A percentile compares a stretch with the other conserved stretches of the same genome.
Evolutionary conservation across 2,113 vertebrate species (phyloP).

Genomic region (Callipepla squamata): DNA sequence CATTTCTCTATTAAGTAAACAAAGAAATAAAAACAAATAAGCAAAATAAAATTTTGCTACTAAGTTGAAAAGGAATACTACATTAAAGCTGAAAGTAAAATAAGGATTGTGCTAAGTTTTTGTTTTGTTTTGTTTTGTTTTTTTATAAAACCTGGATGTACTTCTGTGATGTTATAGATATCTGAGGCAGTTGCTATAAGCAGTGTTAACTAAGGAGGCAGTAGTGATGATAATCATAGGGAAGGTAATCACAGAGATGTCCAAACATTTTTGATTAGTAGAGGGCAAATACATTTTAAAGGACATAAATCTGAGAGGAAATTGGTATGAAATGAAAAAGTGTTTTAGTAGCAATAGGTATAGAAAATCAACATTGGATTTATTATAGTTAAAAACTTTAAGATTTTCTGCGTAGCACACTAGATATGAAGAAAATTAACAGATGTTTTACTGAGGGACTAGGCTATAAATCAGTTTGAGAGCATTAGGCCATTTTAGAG

Average conservation of each 20-base stretch:
- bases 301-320: slow-evolving; percentile 20
- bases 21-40: background rate
- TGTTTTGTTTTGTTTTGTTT: background rate
- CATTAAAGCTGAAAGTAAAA: background rate
- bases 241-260: slow-evolving; percentile 40
- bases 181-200: background rate
- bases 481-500: slow-evolving; percentile 15
- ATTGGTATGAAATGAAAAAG: slow-evolving; percentile 1
- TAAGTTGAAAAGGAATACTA: background rate
- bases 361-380: slow-evolving; percentile 49
- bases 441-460: slow-evolving; percentile 33
- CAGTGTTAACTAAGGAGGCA: background rate
- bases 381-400: slow-evolving; percentile 33
- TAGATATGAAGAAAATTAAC: slow-evolving; percentile 25
- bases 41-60: background rate
- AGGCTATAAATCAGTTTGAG: slow-evolving; percentile 39
- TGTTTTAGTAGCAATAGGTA: background rate
- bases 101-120: background rate
- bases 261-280: slow-evolving; percentile 9
- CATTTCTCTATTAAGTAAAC: background rate
- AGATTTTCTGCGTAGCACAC: slow-evolving; percentile 20
- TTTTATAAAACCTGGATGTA: background rate
- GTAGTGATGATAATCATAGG: background rate
- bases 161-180: background rate
- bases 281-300: slow-evolving; percentile 33